These are phyloP conservation scores for Aegotheles bennettii DNA, from an alignment of 2,113 vertebrate species.

Conservation along the genomic window DNA sequence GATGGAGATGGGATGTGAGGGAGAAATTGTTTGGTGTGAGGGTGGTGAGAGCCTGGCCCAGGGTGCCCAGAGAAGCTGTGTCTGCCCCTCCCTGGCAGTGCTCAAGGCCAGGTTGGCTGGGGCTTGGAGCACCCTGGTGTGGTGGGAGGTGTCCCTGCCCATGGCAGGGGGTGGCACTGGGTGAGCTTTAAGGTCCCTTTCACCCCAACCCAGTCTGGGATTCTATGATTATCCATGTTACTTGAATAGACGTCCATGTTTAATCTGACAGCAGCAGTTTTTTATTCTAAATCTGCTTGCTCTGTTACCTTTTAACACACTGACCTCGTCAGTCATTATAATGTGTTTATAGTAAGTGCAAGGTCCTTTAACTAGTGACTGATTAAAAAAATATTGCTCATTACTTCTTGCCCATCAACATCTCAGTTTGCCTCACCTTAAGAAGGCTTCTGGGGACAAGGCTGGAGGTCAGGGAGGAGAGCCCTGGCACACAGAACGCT, in stretches of 20 bases:
- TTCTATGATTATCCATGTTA: fast-evolving
- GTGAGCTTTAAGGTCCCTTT: too few species aligned
- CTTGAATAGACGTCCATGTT: fast-evolving
- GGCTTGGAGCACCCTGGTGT: too few species aligned
- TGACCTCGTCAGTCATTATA: not conserved
- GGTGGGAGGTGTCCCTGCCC: too few species aligned
- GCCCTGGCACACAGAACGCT: not conserved
- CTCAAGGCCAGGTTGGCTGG: too few species aligned
- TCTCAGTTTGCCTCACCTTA: not conserved
- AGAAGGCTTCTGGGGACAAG: not conserved
- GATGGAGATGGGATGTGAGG: too few species aligned
- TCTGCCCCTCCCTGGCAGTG: too few species aligned
- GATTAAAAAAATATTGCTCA: not conserved
- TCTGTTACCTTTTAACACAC: not conserved
- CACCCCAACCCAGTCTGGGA: too few species aligned
- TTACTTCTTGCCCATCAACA: not conserved
- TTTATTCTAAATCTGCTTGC: not conserved
- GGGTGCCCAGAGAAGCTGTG: too few species aligned
- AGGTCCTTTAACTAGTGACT: not conserved
- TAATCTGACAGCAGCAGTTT: not conserved
- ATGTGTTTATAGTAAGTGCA: not conserved
- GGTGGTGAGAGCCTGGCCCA: too few species aligned
- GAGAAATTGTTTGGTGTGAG: too few species aligned
- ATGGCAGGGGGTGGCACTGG: too few species aligned
- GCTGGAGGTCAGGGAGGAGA: not conserved